Evolutionary conservation across 1,140 invertebrate genomes (phyloP).

Genomic region (Neuroterus valhalla): DNA sequence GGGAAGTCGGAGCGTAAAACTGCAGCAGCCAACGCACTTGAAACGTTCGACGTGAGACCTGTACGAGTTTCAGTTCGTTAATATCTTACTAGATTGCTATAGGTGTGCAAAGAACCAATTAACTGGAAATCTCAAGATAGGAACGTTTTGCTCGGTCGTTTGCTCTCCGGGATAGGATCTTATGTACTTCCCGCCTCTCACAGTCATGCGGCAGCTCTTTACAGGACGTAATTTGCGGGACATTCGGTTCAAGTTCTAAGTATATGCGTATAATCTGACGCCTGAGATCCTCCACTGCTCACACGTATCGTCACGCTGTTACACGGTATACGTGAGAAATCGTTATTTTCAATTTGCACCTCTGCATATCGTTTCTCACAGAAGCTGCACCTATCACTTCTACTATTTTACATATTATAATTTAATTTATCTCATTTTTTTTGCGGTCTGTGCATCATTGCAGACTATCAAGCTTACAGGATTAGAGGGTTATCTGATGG

Average conservation of each 20-base stretch:
- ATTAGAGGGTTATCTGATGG: too few relatives aligned
- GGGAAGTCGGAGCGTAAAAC: slow-evolving; percentile 37
- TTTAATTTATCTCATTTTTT: too few relatives aligned
- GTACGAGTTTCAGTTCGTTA: slow-evolving; percentile 60
- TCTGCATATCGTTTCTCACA: neutral
- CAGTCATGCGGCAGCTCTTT: slow-evolving; percentile 45
- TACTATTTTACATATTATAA: too few relatives aligned
- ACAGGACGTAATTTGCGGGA: slow-evolving; percentile 51
- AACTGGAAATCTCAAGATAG: slow-evolving; percentile 60
- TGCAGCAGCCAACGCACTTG: slow-evolving; percentile 36
- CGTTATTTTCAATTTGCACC: slow-evolving; percentile 13
- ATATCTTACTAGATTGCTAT: slow-evolving; percentile 57
- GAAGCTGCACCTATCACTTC: neutral
- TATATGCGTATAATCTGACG: slow-evolving; percentile 31
- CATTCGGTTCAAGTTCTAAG: slow-evolving; percentile 43
- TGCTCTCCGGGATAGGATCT: slow-evolving; percentile 52
- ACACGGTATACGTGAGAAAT: neutral
- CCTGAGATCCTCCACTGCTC: slow-evolving; percentile 19
- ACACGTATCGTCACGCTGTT: slow-evolving; percentile 24
- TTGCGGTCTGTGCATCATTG: too few relatives aligned
- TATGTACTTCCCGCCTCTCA: slow-evolving; percentile 60
- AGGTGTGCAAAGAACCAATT: slow-evolving; percentile 66
- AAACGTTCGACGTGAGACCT: slow-evolving; percentile 50
- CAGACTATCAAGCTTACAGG: too few relatives aligned
- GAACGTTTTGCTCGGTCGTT: slow-evolving; percentile 58